These are phyloP conservation scores for Thymallus thymallus DNA, from an alignment of 2,113 vertebrate species.

Conservation along the genomic window DNA sequence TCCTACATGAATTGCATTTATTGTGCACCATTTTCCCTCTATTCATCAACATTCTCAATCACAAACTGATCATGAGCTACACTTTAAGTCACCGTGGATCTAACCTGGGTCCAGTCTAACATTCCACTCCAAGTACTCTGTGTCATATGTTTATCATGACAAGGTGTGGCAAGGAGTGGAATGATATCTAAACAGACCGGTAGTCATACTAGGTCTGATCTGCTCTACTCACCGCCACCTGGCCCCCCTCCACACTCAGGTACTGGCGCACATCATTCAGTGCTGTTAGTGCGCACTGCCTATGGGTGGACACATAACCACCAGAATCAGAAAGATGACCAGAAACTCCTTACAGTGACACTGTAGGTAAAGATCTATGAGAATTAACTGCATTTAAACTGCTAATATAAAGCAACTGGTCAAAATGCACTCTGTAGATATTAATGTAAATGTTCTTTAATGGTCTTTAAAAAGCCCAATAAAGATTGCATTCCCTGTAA, in stretches of 20 bases:
- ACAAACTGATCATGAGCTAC: not conserved
- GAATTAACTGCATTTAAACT: not conserved
- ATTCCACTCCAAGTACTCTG: too few species aligned
- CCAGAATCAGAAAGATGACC: not conserved
- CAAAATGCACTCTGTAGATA: too few species aligned
- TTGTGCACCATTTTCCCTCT: too few species aligned
- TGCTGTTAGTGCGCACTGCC: conserved; percentile 90
- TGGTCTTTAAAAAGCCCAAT: not conserved
- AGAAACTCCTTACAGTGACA: not conserved
- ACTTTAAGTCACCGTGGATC: not conserved
- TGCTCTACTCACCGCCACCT: conserved; percentile 90
- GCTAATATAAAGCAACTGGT: not conserved
- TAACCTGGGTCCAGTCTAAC: too few species aligned
- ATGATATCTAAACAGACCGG: not conserved
- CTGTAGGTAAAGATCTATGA: not conserved
- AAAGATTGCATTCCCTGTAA: not conserved
- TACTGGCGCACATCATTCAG: conserved; percentile 89
- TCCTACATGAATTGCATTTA: too few species aligned
- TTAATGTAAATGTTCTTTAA: too few species aligned
- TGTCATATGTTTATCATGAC: too few species aligned
- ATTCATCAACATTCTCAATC: not conserved
- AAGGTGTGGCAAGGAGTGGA: too few species aligned
- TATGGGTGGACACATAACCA: conserved; percentile 47
- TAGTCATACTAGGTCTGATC: not conserved
- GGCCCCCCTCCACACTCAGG: conserved; percentile 90